Evolutionary conservation across 2,797 vertebrate genomes (phyloP), one percentile per base, ranked within the genome.

Genomic region (Rhinogobio ventralis): DNA sequence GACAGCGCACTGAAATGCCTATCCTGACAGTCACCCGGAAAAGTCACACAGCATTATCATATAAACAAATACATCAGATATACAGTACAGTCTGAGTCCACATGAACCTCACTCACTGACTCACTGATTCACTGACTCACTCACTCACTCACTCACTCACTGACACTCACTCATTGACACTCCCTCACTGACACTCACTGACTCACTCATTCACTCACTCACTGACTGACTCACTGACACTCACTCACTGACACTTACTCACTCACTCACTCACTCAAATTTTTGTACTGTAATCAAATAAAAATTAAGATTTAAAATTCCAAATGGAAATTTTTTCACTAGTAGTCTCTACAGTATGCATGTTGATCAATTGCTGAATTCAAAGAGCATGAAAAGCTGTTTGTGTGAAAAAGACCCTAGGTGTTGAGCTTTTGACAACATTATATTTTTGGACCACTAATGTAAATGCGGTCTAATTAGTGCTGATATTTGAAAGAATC

Each of bases 401-500:
- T 77, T 78, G 25, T 67, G 25, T 77, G 33, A 36, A 68, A 64
- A 57, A 68, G 15, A 76, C n/a, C 62, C 2, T 6, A 33, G 30
- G 30, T 81, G 76, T 53, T 60, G 62, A 80, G n/a, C 30, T 84
- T 74, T 79, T 84, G 64, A 36, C 28, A 53, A 72, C 51, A 45
- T 49, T n/a, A 74, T 86, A 77, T 68, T 82, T 82, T 81, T 69
- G 73, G 73, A 67, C 30, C 76, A 49, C 23, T 42, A 79, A 89
- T 87, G 77, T 85, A 82, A 90, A 85, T 87, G 46, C 62, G 15
- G 11, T 51, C 82, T 89, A 89, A 91, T 90, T 87, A 91, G 78
- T 81, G 14, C 71, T 71, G 69, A 73, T 79, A 81, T 89, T 86
- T 87, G 5, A 84, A 55, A 55, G 33, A 75, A 68, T 84, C 73